Percentiles rank a stretch among this genome's conserved stretches.
phyloP scores from a whole-genome alignment of 1,140 invertebrate genomes.

The Drosophila simulans region DNA sequence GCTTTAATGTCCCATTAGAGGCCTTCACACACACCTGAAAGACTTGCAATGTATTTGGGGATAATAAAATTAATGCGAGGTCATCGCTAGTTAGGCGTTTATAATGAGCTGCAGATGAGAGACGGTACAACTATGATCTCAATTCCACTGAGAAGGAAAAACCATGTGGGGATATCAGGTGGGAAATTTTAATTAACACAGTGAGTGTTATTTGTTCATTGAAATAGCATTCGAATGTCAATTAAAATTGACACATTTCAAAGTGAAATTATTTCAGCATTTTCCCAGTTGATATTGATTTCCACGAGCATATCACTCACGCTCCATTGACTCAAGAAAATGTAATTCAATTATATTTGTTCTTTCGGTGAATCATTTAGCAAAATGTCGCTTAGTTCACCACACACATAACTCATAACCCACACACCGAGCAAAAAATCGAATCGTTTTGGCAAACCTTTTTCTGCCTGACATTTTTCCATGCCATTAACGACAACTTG shows the following conservation, averaged over 20 bases:
- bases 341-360: conserved; percentile 49
- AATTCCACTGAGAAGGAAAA: neutral
- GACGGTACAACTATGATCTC: neutral
- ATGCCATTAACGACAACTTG: conserved; percentile 72
- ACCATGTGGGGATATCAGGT: neutral
- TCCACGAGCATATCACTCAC: conserved; percentile 28
- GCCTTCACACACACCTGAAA: conserved; percentile 26
- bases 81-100: conserved; percentile 31
- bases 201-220: too few relatives aligned
- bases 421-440: conserved; percentile 22
- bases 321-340: conserved; percentile 45
- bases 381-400: conserved; percentile 45
- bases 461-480: conserved; percentile 74
- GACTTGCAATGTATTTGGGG: conserved; percentile 38
- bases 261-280: neutral
- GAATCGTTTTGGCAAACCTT: conserved; percentile 54
- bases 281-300: conserved; percentile 20
- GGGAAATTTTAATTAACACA: neutral
- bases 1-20: conserved; percentile 65
- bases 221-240: neutral
- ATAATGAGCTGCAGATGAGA: conserved; percentile 20
- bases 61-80: conserved; percentile 54
- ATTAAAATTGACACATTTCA: neutral
- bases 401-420: conserved; percentile 50
- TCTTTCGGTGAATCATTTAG: conserved; percentile 52